These are phyloP conservation scores for Lindbergichthys nudifrons DNA, from an alignment of 2,797 vertebrate genomes.

Conservation along the genomic window DNA sequence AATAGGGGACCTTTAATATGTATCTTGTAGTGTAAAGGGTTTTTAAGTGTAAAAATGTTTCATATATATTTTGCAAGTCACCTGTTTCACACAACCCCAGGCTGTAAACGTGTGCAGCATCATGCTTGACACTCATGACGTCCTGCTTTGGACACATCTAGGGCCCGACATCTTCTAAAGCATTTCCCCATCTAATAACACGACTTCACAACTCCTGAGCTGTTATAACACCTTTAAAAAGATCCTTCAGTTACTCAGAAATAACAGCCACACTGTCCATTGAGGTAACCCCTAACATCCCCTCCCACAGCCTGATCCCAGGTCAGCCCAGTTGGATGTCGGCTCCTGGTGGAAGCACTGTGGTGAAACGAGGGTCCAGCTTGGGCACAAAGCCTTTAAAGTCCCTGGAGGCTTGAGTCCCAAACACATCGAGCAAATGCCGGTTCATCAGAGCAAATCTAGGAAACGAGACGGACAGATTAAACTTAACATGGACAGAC, in stretches of 20 bases:
- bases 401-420: slow-evolving; percentile 92
- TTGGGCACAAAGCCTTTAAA: slow-evolving; percentile 91
- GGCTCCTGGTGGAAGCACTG: slow-evolving; percentile 74
- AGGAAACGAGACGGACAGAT: slow-evolving; percentile 32
- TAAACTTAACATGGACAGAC: not conserved
- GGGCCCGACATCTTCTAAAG: slow-evolving; percentile 3
- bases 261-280: slow-evolving; percentile 31
- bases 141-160: slow-evolving; percentile 27
- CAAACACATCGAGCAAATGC: slow-evolving; percentile 91
- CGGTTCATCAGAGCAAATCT: slow-evolving; percentile 97
- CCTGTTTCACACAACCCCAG: slow-evolving; percentile 18
- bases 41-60: slow-evolving; percentile 9
- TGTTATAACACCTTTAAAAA: slow-evolving; percentile 12
- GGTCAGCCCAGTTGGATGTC: slow-evolving; percentile 79
- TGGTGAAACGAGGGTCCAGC: slow-evolving; percentile 90
- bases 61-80: slow-evolving; percentile 28
- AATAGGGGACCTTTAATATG: not conserved
- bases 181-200: slow-evolving; percentile 13
- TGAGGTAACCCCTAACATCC: slow-evolving; percentile 34
- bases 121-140: not conserved
- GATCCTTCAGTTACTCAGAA: slow-evolving; percentile 16
- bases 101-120: slow-evolving; percentile 12
- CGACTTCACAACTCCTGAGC: slow-evolving; percentile 15
- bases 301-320: not conserved
- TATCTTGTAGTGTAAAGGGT: not conserved